Evolutionary conservation across 2,797 vertebrate species (phyloP).

Genomic region (Sebastes taczanowskii): DNA sequence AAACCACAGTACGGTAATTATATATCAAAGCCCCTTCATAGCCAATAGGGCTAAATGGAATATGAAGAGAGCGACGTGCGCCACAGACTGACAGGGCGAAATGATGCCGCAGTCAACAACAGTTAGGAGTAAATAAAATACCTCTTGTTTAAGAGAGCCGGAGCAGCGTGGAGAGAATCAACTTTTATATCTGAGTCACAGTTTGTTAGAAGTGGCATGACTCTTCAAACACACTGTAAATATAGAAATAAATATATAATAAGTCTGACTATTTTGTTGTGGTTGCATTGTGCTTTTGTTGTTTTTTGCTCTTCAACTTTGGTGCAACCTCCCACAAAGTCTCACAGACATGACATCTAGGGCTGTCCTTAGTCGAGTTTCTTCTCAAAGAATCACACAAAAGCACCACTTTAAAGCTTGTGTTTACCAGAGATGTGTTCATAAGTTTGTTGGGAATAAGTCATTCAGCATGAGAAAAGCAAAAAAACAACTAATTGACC

Average conservation of each 20-base stretch:
- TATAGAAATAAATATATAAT: too few relatives aligned
- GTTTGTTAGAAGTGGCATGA: background rate
- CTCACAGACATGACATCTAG: background rate
- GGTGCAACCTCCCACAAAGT: background rate
- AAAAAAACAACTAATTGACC: background rate
- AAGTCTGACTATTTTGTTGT: too few relatives aligned
- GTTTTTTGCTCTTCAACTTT: background rate
- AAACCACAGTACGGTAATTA: constrained; percentile 75
- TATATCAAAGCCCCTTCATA: constrained; percentile 76
- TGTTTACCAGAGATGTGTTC: too few relatives aligned
- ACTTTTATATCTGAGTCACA: background rate
- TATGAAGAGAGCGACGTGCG: constrained; percentile 56
- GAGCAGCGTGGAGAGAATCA: background rate
- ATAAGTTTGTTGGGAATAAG: background rate
- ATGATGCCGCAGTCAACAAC: constrained; percentile 39
- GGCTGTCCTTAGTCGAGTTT: too few relatives aligned
- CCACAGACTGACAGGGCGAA: constrained; percentile 59
- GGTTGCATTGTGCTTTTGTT: too few relatives aligned
- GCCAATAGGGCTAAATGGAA: constrained; percentile 64
- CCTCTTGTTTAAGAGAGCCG: background rate
- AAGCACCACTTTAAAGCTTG: too few relatives aligned
- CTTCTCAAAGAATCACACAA: too few relatives aligned
- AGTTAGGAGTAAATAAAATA: constrained; percentile 61
- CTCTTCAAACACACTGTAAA: background rate
- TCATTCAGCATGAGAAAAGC: background rate